Conservation (phyloP, 2,797 vertebrate genomes). For the Microctenopoma stevenorrisi region DNA sequence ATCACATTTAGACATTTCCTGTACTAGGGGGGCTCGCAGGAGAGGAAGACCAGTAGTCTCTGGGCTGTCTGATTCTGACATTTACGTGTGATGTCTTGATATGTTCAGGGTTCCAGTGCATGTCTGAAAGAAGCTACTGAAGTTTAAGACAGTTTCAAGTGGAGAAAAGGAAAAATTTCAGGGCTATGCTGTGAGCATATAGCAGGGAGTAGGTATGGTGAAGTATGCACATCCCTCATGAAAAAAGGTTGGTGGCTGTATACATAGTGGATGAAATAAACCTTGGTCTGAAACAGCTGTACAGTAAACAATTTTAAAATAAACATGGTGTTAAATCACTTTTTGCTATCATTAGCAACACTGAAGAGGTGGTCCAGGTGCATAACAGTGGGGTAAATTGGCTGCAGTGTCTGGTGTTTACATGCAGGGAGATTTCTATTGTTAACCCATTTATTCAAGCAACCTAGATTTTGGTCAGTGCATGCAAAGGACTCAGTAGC, state of each 20-base stretch:
- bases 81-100: neutral
- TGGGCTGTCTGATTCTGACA: too few species aligned
- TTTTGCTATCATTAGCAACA: conserved; percentile 44
- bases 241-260: conserved; percentile 45
- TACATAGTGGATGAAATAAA: conserved; percentile 48
- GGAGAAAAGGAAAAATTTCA: neutral
- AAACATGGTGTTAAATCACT: conserved; percentile 69
- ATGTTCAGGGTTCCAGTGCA: neutral
- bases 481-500: conserved; percentile 23
- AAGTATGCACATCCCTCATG: conserved; percentile 28
- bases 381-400: conserved; percentile 52
- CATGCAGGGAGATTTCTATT: conserved; percentile 50
- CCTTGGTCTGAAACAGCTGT: conserved; percentile 43
- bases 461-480: conserved; percentile 54
- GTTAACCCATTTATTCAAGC: conserved; percentile 55
- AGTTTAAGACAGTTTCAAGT: too few species aligned
- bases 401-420: conserved; percentile 53
- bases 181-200: neutral
- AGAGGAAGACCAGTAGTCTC: too few species aligned
- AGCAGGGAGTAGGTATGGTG: conserved; percentile 20
- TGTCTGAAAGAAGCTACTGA: too few species aligned
- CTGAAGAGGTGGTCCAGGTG: conserved; percentile 69
- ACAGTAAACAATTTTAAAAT: conserved; percentile 58
- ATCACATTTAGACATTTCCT: too few species aligned
- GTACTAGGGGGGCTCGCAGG: too few species aligned